phyloP scores from a whole-genome alignment of 2,888 invertebrate species.

The Scotopteryx bipunctaria region DNA sequence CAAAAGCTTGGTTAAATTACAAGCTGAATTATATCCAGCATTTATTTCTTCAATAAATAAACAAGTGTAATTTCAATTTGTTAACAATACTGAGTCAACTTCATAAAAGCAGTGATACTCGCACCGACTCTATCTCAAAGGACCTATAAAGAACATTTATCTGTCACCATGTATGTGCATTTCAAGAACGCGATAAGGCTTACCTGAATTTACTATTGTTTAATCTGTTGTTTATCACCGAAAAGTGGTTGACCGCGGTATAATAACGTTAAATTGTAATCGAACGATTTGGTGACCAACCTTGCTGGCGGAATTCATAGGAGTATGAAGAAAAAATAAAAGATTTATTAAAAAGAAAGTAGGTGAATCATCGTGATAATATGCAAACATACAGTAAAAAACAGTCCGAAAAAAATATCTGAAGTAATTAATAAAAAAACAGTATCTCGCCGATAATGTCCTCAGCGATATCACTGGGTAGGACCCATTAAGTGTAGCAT shows the following conservation, averaged over 20 bases:
- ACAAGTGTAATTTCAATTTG: conserved; percentile 22
- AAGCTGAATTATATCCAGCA: no score
- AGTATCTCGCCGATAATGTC: conserved; percentile 2
- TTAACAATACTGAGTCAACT: conserved; percentile 14
- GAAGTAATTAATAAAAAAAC: no score
- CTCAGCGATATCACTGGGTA: not conserved
- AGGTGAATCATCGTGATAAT: no score
- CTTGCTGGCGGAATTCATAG: no score
- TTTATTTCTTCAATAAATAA: conserved; percentile 11
- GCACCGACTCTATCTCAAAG: conserved; percentile 13
- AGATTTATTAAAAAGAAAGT: no score
- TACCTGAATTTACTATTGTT: no score
- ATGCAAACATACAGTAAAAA: no score
- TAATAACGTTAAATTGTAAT: not conserved
- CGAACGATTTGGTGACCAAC: no score
- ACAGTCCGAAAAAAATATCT: no score
- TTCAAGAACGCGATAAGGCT: conserved; percentile 30
- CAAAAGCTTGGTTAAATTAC: no score
- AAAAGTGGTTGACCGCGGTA: conserved; percentile 22
- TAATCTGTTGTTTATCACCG: no score
- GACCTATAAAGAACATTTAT: conserved; percentile 22
- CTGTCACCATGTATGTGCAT: conserved; percentile 25
- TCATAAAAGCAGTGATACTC: conserved; percentile 10
- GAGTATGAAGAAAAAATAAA: no score
- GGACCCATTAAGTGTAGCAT: conserved; percentile 8